These are phyloP conservation scores for Anhinga anhinga DNA, from an alignment of 2,113 vertebrate species.

Conservation along the genomic window DNA sequence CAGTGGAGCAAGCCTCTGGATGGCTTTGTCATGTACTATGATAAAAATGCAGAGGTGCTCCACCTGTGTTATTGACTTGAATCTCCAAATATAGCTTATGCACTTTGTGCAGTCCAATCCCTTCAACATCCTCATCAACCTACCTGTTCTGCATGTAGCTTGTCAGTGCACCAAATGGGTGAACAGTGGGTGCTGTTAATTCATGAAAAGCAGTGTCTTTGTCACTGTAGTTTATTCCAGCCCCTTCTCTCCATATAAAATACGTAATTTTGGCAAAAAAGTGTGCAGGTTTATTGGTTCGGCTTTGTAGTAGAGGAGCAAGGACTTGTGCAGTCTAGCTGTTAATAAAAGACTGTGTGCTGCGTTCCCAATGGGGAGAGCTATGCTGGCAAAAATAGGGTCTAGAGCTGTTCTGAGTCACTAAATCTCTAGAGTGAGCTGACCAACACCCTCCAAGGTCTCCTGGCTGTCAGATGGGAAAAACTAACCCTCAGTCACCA, in stretches of 20 bases:
- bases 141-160: neutral
- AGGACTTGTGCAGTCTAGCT: neutral
- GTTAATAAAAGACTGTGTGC: neutral
- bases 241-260: neutral
- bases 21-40: neutral
- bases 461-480: neutral
- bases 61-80: neutral
- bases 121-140: neutral
- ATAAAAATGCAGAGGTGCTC: neutral
- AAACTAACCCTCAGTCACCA: neutral
- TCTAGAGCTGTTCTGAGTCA: neutral
- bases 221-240: neutral
- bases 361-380: neutral
- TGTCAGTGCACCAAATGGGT: neutral
- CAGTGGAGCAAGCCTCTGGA: neutral
- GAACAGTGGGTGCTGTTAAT: neutral
- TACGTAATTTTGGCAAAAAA: neutral
- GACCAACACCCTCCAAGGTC: neutral
- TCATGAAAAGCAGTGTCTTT: neutral
- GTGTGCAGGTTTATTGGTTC: neutral
- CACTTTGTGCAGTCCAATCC: neutral
- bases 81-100: neutral
- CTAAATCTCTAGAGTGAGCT: neutral
- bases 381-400: neutral
- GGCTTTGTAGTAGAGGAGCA: neutral